Percentiles rank a stretch among this genome's conserved stretches.
phyloP scores from a whole-genome alignment of 1,140 invertebrate species.

The Eufriesea mexicana region DNA sequence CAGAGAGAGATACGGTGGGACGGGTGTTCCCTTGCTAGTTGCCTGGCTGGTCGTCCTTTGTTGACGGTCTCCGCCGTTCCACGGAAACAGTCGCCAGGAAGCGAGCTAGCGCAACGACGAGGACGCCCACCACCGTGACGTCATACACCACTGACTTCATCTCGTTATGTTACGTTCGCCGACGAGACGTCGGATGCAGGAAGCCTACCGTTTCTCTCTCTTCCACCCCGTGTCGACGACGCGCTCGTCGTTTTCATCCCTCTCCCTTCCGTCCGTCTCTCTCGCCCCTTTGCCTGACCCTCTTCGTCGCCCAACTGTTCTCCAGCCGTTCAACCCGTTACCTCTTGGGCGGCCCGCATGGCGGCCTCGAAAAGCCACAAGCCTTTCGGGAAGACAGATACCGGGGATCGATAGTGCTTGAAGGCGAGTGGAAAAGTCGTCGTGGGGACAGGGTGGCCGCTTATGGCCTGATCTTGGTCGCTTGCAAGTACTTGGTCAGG shows the following conservation, averaged over 20 bases:
- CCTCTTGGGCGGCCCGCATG: conserved; percentile 71
- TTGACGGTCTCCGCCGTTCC: conserved; percentile 75
- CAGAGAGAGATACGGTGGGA: conserved; percentile 62
- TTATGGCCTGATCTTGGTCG: background rate
- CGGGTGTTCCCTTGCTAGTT: conserved; percentile 72
- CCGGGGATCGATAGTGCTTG: conserved; percentile 62
- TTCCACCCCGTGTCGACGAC: conserved; percentile 62
- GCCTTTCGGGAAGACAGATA: conserved; percentile 61
- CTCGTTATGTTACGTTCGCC: conserved; percentile 79
- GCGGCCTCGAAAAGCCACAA: conserved; percentile 68
- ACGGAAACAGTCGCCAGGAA: conserved; percentile 81
- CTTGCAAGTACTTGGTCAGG: background rate
- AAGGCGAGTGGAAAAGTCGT: background rate
- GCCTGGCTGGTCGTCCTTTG: conserved; percentile 76
- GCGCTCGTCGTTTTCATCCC: conserved; percentile 49
- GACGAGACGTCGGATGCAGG: conserved; percentile 80
- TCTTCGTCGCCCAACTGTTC: conserved; percentile 30
- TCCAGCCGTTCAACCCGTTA: conserved; percentile 66
- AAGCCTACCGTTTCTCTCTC: conserved; percentile 74
- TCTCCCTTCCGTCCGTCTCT: conserved; percentile 11
- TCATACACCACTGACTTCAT: conserved; percentile 81
- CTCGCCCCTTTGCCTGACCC: conserved; percentile 36
- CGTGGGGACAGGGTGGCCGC: too few species aligned
- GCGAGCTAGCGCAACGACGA: conserved; percentile 76
- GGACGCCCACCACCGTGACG: conserved; percentile 79